A percentile compares a stretch with the other conserved stretches of the same genome.
Conservation (phyloP, 2,888 invertebrate species). For the Cosmia trapezina region DNA sequence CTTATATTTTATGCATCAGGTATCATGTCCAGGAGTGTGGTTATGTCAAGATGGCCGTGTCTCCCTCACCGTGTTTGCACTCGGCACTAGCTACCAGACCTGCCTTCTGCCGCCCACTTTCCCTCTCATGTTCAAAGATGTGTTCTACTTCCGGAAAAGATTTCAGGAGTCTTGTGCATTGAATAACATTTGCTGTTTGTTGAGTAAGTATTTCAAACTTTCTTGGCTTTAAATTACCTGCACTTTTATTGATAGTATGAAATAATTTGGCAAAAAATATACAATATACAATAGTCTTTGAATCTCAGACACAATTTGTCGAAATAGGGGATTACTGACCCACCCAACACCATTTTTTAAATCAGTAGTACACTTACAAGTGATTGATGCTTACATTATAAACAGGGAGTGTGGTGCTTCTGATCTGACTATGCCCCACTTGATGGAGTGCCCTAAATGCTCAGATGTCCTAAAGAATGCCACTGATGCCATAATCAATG, state of each 20-base stretch:
- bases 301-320: too few relatives aligned
- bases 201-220: slow-evolving; percentile 76
- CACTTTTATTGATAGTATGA: not conserved
- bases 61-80: slow-evolving; percentile 92
- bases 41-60: slow-evolving; percentile 94
- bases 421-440: too few relatives aligned
- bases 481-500: too few relatives aligned
- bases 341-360: too few relatives aligned
- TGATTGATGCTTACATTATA: too few relatives aligned
- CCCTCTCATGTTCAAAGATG: slow-evolving; percentile 93
- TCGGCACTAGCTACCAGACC: slow-evolving; percentile 93
- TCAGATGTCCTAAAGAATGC: too few relatives aligned
- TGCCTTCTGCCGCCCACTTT: slow-evolving; percentile 92
- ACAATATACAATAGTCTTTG: too few relatives aligned
- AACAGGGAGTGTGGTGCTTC: too few relatives aligned
- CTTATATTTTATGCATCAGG: slow-evolving; percentile 79
- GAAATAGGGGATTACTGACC: too few relatives aligned
- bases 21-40: slow-evolving; percentile 97
- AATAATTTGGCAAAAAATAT: not conserved
- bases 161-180: slow-evolving; percentile 83
- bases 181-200: slow-evolving; percentile 85
- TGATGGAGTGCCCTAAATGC: too few relatives aligned
- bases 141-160: slow-evolving; percentile 91
- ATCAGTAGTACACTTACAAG: too few relatives aligned
- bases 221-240: not conserved